Evolutionary conservation across 2,797 vertebrate species (phyloP).

Genomic region (Sebastes diaconus): DNA sequence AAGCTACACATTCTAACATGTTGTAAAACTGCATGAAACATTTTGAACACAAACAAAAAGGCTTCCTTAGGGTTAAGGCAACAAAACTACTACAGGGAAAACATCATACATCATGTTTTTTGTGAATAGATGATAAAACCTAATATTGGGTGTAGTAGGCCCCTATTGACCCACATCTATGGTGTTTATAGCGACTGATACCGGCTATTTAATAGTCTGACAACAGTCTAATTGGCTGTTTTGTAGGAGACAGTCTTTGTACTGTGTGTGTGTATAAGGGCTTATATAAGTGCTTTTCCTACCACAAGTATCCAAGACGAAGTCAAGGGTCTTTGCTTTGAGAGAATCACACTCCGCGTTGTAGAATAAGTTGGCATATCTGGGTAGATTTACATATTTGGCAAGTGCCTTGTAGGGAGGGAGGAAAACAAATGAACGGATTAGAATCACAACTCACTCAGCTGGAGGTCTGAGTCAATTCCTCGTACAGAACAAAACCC

Average conservation of each 20-base stretch:
- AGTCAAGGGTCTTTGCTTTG: neutral
- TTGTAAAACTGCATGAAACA: too few relatives aligned
- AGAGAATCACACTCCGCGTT: neutral
- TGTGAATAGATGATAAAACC: too few relatives aligned
- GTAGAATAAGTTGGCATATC: conserved; percentile 30
- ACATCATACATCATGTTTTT: too few relatives aligned
- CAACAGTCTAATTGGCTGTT: too few relatives aligned
- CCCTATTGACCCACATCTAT: too few relatives aligned
- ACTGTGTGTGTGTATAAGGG: neutral
- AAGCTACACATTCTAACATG: too few relatives aligned
- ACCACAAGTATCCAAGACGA: neutral
- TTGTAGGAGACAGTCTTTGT: neutral
- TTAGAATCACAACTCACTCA: conserved; percentile 61
- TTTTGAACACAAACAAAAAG: too few relatives aligned
- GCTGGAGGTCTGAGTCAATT: conserved; percentile 60
- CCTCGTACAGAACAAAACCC: conserved; percentile 48
- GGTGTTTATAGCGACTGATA: too few relatives aligned
- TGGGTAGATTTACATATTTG: conserved; percentile 55
- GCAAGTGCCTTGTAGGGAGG: conserved; percentile 18
- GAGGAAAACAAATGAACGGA: conserved; percentile 58
- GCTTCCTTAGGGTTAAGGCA: too few relatives aligned
- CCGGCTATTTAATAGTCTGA: too few relatives aligned
- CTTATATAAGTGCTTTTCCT: neutral
- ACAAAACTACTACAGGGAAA: too few relatives aligned
- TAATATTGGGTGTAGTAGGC: too few relatives aligned